Conservation (phyloP, 2,797 vertebrate genomes). For the Chromobotia macracanthus region DNA sequence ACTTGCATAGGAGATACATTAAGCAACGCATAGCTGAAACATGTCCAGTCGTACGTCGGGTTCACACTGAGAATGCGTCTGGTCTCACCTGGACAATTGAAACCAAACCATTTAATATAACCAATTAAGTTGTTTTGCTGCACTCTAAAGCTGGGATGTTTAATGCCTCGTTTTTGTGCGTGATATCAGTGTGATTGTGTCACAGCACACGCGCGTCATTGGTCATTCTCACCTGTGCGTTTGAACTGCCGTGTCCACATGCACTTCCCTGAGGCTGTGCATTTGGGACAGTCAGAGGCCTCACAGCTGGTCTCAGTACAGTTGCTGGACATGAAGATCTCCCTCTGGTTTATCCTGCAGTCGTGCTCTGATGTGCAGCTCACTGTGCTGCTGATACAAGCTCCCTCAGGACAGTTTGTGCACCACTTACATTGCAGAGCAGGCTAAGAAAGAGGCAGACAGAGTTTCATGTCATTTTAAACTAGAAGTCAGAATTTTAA, state of each 20-base stretch:
- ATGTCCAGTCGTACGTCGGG: conserved; percentile 93
- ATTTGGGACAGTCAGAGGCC: conserved; percentile 91
- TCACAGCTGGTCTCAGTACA: conserved; percentile 92
- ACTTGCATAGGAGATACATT: conserved; percentile 94
- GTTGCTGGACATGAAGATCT: conserved; percentile 91
- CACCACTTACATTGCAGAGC: conserved; percentile 91
- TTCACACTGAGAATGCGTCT: conserved; percentile 91
- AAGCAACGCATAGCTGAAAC: conserved; percentile 92
- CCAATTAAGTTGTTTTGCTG: not conserved
- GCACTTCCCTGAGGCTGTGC: conserved; percentile 89
- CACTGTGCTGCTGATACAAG: conserved; percentile 87
- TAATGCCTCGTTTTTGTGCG: not conserved
- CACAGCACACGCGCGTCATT: not conserved
- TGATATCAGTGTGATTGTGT: not conserved
- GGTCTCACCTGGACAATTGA: conserved; percentile 81
- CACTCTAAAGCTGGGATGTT: not conserved
- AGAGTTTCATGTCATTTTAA: not conserved
- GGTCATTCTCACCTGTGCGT: conserved; percentile 77
- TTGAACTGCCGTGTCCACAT: conserved; percentile 97
- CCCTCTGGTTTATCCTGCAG: conserved; percentile 92
- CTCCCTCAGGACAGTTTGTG: conserved; percentile 91
- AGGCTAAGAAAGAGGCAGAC: conserved; percentile 57
- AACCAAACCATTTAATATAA: not conserved
- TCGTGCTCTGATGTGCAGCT: conserved; percentile 92
- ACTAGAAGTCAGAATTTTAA: not conserved